These are phyloP conservation scores for Empis stercorea DNA, from an alignment of 2,888 invertebrate species.

Conservation along the genomic window DNA sequence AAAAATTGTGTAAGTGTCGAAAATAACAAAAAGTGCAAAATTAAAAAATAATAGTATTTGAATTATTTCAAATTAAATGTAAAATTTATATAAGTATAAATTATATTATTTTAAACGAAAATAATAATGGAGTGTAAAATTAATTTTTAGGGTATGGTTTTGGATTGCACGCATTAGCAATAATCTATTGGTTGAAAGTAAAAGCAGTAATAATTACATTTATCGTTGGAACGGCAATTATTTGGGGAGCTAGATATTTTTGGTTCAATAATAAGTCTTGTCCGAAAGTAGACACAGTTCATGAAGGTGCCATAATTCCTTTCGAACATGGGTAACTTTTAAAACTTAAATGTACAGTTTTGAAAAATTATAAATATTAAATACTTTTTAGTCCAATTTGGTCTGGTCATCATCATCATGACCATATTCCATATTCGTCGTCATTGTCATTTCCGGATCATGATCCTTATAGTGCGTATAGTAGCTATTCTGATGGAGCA, in stretches of 20 bases:
- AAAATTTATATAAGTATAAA: no score
- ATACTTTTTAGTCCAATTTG: conserved; percentile 19
- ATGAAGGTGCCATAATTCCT: conserved; percentile 17
- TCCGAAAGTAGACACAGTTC: conserved; percentile 13
- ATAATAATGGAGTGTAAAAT: background rate
- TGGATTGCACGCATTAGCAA: conserved; percentile 26
- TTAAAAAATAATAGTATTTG: no score
- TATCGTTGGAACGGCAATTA: conserved; percentile 30
- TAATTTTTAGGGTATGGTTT: conserved; percentile 22
- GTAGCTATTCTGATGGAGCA: conserved; percentile 10
- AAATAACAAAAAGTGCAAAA: no score
- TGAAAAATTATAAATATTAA: background rate
- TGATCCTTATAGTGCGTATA: conserved; percentile 14
- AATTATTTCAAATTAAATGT: no score
- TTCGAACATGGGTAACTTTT: conserved; percentile 32
- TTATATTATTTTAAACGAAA: no score
- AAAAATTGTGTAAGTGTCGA: no score
- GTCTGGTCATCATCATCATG: conserved; percentile 18
- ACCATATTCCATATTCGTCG: conserved; percentile 23
- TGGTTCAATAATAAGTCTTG: conserved; percentile 15
- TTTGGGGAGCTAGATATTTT: conserved; percentile 27
- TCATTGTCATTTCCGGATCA: conserved; percentile 12
- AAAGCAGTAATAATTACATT: conserved; percentile 31
- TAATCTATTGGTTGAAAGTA: conserved; percentile 32
- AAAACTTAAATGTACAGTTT: background rate